These are phyloP conservation scores for Agapornis canus DNA, from an alignment of 2,797 vertebrate genomes.

Conservation along the genomic window DNA sequence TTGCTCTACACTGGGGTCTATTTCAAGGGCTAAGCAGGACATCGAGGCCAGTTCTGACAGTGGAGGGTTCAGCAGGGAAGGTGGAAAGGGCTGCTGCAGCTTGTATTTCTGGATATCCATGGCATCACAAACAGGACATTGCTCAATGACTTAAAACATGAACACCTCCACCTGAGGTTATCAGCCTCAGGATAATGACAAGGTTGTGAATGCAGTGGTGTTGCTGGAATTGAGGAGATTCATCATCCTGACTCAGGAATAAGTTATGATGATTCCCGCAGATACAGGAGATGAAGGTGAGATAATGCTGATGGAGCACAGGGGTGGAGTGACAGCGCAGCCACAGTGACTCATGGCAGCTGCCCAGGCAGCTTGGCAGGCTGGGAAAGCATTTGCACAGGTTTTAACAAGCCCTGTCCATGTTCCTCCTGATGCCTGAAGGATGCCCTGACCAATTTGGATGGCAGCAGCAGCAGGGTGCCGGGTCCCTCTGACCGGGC, in stretches of 20 bases:
- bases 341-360: constrained; percentile 38
- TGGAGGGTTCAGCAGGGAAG: not conserved
- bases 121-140: not conserved
- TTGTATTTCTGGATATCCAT: not conserved
- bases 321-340: not conserved
- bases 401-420: constrained; percentile 9
- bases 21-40: not conserved
- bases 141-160: constrained; percentile 66
- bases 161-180: constrained; percentile 27
- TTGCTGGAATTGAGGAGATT: constrained; percentile 59
- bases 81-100: not conserved
- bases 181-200: constrained; percentile 42
- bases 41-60: not conserved
- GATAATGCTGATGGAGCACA: constrained; percentile 48
- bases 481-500: not conserved
- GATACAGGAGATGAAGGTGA: constrained; percentile 48
- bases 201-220: constrained; percentile 5
- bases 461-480: not conserved
- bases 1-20: not conserved
- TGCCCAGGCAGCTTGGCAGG: constrained; percentile 42
- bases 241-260: not conserved
- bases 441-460: not conserved
- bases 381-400: constrained; percentile 29
- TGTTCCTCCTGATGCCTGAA: not conserved
- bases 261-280: constrained; percentile 50